These are phyloP conservation scores for Apotomis capreana DNA, from an alignment of 2,888 invertebrate genomes.

Conservation along the genomic window DNA sequence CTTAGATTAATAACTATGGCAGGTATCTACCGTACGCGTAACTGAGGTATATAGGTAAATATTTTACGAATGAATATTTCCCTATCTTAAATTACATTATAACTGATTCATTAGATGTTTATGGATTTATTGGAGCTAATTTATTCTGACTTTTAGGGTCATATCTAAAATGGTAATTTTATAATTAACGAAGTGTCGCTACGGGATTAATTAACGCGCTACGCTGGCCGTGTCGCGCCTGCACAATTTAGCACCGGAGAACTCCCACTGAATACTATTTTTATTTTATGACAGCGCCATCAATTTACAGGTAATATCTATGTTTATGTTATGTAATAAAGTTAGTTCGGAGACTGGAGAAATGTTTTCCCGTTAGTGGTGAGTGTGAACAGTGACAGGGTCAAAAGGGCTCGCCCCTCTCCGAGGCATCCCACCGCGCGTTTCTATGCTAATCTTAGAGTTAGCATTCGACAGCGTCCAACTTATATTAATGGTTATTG, in stretches of 20 bases:
- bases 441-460: slow-evolving; percentile 80
- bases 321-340: slow-evolving; percentile 36
- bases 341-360: slow-evolving; percentile 54
- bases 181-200: slow-evolving; percentile 40
- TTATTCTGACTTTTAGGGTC: slow-evolving; percentile 37
- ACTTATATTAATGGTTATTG: slow-evolving; percentile 79
- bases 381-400: slow-evolving; percentile 77
- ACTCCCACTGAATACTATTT: slow-evolving; percentile 1
- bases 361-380: slow-evolving; percentile 77
- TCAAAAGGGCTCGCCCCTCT: slow-evolving; percentile 78
- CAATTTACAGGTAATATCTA: slow-evolving; percentile 12
- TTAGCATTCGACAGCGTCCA: slow-evolving; percentile 73
- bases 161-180: slow-evolving; percentile 41
- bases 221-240: slow-evolving; percentile 7
- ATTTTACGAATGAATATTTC: slow-evolving; percentile 28
- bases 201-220: slow-evolving; percentile 32
- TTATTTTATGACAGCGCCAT: neutral
- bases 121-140: slow-evolving; percentile 37
- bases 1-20: too few relatives aligned
- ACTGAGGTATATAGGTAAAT: slow-evolving; percentile 4
- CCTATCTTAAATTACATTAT: slow-evolving; percentile 29
- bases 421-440: slow-evolving; percentile 70
- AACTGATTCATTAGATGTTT: slow-evolving; percentile 34
- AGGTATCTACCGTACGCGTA: neutral
- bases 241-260: slow-evolving; percentile 4